Conservation (phyloP, 2,113 vertebrate species). For the Strix aluco region DNA sequence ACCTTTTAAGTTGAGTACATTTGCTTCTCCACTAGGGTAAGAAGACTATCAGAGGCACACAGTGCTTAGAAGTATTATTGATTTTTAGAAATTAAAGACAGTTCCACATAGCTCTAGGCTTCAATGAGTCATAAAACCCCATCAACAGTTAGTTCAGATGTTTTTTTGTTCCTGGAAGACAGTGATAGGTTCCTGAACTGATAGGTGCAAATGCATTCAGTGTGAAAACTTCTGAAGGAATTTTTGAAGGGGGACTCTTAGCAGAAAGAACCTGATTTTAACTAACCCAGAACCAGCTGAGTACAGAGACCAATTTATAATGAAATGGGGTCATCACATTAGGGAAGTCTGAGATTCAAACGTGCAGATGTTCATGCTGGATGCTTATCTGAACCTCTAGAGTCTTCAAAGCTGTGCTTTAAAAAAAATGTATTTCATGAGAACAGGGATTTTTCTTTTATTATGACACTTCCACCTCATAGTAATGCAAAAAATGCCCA, state of each 20-base stretch:
- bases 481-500: neutral
- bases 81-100: constrained; percentile 59
- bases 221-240: constrained; percentile 23
- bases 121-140: constrained; percentile 26
- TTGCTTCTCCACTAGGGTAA: neutral
- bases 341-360: neutral
- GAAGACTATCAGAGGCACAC: neutral
- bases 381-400: neutral
- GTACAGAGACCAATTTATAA: constrained; percentile 2
- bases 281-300: neutral
- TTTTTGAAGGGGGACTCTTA: neutral
- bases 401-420: neutral
- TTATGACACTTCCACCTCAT: neutral
- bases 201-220: constrained; percentile 15
- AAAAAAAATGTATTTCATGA: neutral
- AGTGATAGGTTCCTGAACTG: neutral
- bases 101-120: constrained; percentile 12
- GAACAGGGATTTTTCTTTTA: neutral
- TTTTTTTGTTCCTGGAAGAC: constrained; percentile 6
- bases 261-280: neutral
- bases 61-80: constrained; percentile 10
- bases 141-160: neutral
- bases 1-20: neutral
- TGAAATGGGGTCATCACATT: neutral
- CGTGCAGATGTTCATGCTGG: neutral